Evolutionary conservation across 2,797 vertebrate species (phyloP).

Genomic region (Phoxinus dragarum): DNA sequence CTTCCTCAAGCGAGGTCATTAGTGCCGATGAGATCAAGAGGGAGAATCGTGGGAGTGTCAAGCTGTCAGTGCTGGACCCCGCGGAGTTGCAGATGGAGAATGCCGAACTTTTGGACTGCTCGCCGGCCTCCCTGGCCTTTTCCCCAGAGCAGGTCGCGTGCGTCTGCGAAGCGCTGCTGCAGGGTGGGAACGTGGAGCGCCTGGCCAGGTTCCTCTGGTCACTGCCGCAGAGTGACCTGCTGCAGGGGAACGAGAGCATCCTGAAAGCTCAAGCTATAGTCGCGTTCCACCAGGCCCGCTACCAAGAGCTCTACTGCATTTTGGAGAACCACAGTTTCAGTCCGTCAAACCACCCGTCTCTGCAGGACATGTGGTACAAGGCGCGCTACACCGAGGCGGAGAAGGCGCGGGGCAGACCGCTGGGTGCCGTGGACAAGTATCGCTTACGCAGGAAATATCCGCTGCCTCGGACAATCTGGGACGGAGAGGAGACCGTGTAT

Average conservation of each 20-base stretch:
- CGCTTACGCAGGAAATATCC: constrained; percentile 96
- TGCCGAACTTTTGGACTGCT: constrained; percentile 88
- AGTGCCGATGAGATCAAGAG: constrained; percentile 92
- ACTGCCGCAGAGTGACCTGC: constrained; percentile 94
- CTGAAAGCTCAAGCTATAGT: constrained; percentile 97
- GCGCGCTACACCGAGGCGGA: constrained; percentile 97
- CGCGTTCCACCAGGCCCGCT: constrained; percentile 96
- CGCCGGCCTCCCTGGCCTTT: constrained; percentile 90
- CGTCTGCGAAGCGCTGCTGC: constrained; percentile 97
- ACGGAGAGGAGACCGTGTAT: constrained; percentile 99
- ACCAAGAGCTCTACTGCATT: constrained; percentile 96
- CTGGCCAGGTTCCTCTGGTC: constrained; percentile 98
- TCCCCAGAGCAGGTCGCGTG: constrained; percentile 98
- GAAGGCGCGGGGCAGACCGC: constrained; percentile 93
- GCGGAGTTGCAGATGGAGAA: constrained; percentile 89
- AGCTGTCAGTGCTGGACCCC: constrained; percentile 86
- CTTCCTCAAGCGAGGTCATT: constrained; percentile 90
- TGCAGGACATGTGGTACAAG: constrained; percentile 99
- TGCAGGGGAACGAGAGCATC: constrained; percentile 98
- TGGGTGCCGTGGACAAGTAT: constrained; percentile 99
- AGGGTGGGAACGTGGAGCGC: constrained; percentile 97
- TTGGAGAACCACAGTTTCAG: constrained; percentile 98
- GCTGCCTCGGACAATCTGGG: constrained; percentile 98
- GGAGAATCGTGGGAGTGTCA: constrained; percentile 89
- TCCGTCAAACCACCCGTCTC: constrained; percentile 91